Evolutionary conservation across 2,797 vertebrate species (phyloP), one percentile per base, ranked within the genome.

Genomic region (Amazona finschi): DNA sequence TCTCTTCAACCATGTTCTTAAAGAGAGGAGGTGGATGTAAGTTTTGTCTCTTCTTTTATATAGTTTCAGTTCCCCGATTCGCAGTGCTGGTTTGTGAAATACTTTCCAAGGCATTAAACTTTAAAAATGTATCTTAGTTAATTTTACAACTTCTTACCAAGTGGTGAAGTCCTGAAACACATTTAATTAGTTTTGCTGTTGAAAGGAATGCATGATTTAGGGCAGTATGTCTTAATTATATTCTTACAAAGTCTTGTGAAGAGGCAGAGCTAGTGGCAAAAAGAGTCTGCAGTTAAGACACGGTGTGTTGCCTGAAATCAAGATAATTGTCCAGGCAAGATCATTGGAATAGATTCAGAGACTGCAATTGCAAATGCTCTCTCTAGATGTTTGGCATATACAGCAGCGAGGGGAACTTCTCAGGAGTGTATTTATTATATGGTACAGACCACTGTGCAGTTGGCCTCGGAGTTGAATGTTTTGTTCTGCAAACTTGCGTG

Each of bases 201-300:
- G 91, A 91, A 83, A 80, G 41, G 43, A 91, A 79, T 75, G 31
- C 20, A 9, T n/a, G 31, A 84, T 89, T 96, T 86, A 86, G 82
- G 52, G 70, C 44, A 79, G 62, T 78, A 87, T 94, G 77, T 91
- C 55, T 89, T 93, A 82, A 94, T 94, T 94, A 64, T 84, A 22
- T 73, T 94, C 70, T 61, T 50, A 86, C 71, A 72, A 85, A 87
- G 52, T 57, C 76, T 84, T 60, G 72, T 70, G 76, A 92, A 90
- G 95, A 88, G 85, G 74, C 85, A 94, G 85, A 93, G 73, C 55
- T 91, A 64, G 60, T 82, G 80, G 93, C 87, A 88, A 72, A 74
- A 94, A 55, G 95, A 95, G 80, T 85, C 79, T 90, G 73, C 92
- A 91, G 84, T 95, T 96, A 93, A 93, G 89, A 70, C 79, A 67